Evolutionary conservation across 2,113 vertebrate species (phyloP), one percentile per base, ranked within the genome.

Genomic region (Gymnobelideus leadbeateri): DNA sequence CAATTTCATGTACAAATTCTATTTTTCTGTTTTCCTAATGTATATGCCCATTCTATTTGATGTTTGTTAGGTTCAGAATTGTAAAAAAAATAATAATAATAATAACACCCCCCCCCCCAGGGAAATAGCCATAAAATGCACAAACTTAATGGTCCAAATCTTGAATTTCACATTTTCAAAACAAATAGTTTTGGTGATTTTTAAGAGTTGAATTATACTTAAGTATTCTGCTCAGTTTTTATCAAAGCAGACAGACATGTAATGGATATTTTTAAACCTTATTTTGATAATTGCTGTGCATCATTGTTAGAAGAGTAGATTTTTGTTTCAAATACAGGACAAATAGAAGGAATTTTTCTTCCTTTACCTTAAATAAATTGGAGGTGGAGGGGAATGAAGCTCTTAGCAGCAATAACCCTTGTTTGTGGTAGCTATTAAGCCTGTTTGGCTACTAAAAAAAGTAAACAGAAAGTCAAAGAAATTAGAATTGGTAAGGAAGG

Each of bases 401-500:
- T 53, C 0, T 25, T 91, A 26, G 89, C 14, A 31, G 37, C 31
- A 94, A 43, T 49, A 54, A n/a, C 19, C 94, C 31, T 89, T 24
- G 2, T 11, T 91, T 84, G 8, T 91, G 50, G 24, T 24, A 6
- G 0, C 31, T 91, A 9, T n/a, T 31, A 61, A n/a, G 31, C 68
- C 89, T 77, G 11, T 96, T 50, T 95, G n/a, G 14, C 95, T 95
- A 52, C 37, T 93, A 89, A 91, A 77, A 90, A 91, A 92, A 43
- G 89, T 57, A 16, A 25, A 49, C 26, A 91, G 68, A 37, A 4
- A 19, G 14, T 11, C 14, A 77, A 77, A 19, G 31, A 77, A 77
- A 19, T 77, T n/a, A n/a, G 0, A 77, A 5, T 26, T 77, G 14
- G 14, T n/a, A 6, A 77, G 31, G 37, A 19, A 37, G 4, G 61